Base-by-base conservation (phyloP, 2,797 vertebrate species). In the Alectoris magna region DNA sequence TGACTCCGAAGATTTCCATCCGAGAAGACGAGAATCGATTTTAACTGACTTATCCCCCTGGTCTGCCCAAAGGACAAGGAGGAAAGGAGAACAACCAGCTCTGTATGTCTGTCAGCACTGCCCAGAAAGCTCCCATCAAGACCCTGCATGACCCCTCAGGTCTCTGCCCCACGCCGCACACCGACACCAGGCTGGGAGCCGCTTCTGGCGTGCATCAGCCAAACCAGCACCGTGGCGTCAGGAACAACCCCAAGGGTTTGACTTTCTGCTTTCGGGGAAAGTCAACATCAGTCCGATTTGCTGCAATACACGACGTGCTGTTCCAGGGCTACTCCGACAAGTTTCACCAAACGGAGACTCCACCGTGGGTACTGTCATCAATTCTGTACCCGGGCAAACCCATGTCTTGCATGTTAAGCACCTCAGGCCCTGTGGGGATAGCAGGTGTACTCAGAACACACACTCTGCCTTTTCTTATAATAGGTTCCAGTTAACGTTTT, bases 371-470 rank as follows among this genome's bases (percentile, higher is more conserved):
- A 10, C 0, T 4, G 14, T 4, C 16, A 36, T 3, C 7, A 2
- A 15, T 0, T 0, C 1, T 4, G 24, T 11, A 4, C 15, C 2
- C 3, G 19, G 0, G 2, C 58, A 27, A 19, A 19, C 9, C 62
- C 5, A 4, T 1, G 1, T 11, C 34, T 56, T 1, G 1, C 9
- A 9, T 0, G 26, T 17, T 3, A 15, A 9, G 76, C 11, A 10
- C 9, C 3, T 1, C 46, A 1, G 70, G 22, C 60, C 51, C 3
- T 5, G 1, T 3, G 41, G 34, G 29, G 38, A 24, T 0, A 4
- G 1, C 21, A 12, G 0, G 4, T 10, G 56, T 5, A 63, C 5
- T 1, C 68, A 12, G 24, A 34, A 21, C 19, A 53, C 59, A 2
- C 13, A 70, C 62, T 31, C 41, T 48, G 76, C 67, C 22, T 1